These are phyloP conservation scores for Uropetala carovei DNA, from an alignment of 2,888 invertebrate genomes.

Conservation along the genomic window DNA sequence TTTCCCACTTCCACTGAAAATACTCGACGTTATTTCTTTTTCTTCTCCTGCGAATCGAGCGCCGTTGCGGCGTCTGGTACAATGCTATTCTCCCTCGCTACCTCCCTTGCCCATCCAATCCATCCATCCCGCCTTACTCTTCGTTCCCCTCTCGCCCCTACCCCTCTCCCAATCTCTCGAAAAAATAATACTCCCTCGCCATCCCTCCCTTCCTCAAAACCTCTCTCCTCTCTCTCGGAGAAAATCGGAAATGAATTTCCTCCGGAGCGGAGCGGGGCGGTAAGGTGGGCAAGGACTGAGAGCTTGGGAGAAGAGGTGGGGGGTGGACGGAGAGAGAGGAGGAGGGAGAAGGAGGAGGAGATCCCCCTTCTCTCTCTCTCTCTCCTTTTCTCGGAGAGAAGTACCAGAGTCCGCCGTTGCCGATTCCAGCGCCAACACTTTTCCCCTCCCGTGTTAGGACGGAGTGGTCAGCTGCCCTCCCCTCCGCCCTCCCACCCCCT, in stretches of 20 bases:
- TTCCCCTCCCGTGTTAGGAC: neutral
- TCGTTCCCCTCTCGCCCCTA: neutral
- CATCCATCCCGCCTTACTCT: neutral
- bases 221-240: neutral
- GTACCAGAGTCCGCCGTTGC: constrained; percentile 30
- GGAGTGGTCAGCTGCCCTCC: constrained; percentile 28
- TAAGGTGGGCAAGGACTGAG: neutral
- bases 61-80: constrained; percentile 50
- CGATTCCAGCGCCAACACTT: constrained; percentile 52
- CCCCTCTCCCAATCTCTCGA: neutral
- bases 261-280: constrained; percentile 29
- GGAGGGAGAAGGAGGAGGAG: neutral
- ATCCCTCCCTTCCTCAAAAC: neutral
- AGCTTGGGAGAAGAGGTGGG: neutral
- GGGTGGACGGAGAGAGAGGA: neutral
- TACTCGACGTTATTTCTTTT: constrained; percentile 51
- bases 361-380: constrained; percentile 26
- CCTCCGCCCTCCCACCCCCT: neutral
- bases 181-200: neutral
- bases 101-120: neutral
- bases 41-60: constrained; percentile 34
- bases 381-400: constrained; percentile 4
- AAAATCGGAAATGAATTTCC: constrained; percentile 63
- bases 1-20: constrained; percentile 42
- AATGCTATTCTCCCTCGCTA: neutral